phyloP scores from a whole-genome alignment of 2,888 invertebrate genomes.

The Caradrina kadenii region DNA sequence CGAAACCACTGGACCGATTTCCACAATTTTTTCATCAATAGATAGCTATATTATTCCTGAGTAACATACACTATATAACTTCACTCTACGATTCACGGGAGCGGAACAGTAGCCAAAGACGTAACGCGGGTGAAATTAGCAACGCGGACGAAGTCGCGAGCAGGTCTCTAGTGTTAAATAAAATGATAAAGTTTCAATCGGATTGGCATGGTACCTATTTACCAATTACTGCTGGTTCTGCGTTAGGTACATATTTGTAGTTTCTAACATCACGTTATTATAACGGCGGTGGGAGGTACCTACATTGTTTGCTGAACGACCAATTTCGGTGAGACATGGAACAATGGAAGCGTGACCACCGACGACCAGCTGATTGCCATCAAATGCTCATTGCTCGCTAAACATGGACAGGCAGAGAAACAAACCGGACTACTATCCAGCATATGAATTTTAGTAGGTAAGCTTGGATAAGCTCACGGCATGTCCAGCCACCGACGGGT shows the following conservation, averaged over 20 bases:
- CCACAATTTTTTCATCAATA: too few relatives aligned
- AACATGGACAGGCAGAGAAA: constrained; percentile 69
- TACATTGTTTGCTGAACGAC: constrained; percentile 75
- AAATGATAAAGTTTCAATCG: background rate
- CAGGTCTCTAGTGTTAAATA: background rate
- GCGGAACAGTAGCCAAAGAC: too few relatives aligned
- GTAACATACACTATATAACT: too few relatives aligned
- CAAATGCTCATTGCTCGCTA: constrained; percentile 69
- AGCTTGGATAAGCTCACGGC: constrained; percentile 49
- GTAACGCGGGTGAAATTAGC: too few relatives aligned
- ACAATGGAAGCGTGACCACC: constrained; percentile 86
- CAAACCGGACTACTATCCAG: constrained; percentile 72
- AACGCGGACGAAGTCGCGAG: too few relatives aligned
- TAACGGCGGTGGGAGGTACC: constrained; percentile 57
- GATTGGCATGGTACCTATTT: background rate
- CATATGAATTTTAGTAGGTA: constrained; percentile 73
- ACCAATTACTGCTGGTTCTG: constrained; percentile 35
- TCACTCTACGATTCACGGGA: too few relatives aligned
- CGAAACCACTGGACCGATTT: too few relatives aligned
- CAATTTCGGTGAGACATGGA: constrained; percentile 78
- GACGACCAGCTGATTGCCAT: constrained; percentile 80
- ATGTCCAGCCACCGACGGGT: constrained; percentile 58
- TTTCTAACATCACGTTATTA: constrained; percentile 68
- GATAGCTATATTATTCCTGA: too few relatives aligned
- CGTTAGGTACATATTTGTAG: constrained; percentile 58